Base-by-base conservation (phyloP, 2,888 invertebrate species). In the Ormyrus rosae region DNA sequence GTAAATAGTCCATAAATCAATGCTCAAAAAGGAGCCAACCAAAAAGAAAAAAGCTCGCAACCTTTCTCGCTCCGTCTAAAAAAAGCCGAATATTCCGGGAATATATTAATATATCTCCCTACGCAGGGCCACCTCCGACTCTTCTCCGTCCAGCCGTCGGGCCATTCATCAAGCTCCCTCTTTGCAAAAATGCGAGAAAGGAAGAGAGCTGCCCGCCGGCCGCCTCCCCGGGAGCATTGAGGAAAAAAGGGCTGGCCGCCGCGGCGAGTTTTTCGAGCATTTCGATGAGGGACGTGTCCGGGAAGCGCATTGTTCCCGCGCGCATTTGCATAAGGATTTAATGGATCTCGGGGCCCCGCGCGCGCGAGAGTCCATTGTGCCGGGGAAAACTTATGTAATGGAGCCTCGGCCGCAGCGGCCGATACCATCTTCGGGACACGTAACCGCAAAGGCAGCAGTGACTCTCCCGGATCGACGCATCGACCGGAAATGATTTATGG, bases 321-420 rank as follows among this genome's bases (percentile, higher is more conserved):
- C 51, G 10, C 0, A 84, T 86, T 85, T 86, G 86, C 87, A 88
- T 87, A 85, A 85, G 79, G 86, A 86, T 88, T 87, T 87, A 87
- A 86, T 87, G 86, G 86, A 85, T 86, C 85, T 4, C 34, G 34
- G 34, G 34, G 82, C 84, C 81, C 51, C 46, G 19, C 58, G 13
- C 58, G 13, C 19, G 19, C 34, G 51, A 51, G 79, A 65, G 76
- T 82, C 84, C 82, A 87, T 88, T 85, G 88, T 86, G 83, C 85
- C 83, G 83, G 72, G 83, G 69, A 34, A 83, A 79, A 83, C 85
- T 87, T 87, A 88, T 83, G 85, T 86, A 88, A 88, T 85, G 82
- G 81, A 72, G 71, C 68, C 34, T 65, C 58, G 45, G 13, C n/a
- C 46, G 48, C 34, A 0, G 2, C 34, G 34, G 34, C 34, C 64